Percentiles rank a stretch among this genome's conserved stretches.
phyloP scores from a whole-genome alignment of 1,140 invertebrate species.

The Drosophila malerkotliana region DNA sequence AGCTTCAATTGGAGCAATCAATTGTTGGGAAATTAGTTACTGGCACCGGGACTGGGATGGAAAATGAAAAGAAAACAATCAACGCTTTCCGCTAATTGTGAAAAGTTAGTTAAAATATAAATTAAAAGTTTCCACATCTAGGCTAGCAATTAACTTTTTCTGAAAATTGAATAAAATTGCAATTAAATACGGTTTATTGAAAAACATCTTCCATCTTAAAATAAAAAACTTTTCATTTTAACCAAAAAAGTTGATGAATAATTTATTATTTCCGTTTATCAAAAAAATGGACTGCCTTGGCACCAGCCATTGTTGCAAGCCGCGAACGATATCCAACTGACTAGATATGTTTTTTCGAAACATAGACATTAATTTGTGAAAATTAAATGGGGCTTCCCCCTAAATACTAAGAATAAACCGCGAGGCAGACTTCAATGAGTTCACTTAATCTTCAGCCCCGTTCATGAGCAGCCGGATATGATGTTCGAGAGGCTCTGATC shows the following conservation, averaged over 20 bases:
- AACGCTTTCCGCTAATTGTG: background rate
- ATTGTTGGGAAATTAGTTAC: constrained; percentile 34
- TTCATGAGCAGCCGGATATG: constrained; percentile 46
- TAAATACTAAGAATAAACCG: background rate
- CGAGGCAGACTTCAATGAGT: constrained; percentile 11
- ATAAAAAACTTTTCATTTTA: background rate
- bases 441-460: constrained; percentile 21
- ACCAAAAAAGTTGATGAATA: constrained; percentile 8
- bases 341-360: constrained; percentile 21
- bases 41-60: background rate
- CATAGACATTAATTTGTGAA: background rate
- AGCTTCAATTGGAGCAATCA: constrained; percentile 8
- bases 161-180: no score
- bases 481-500: constrained; percentile 46
- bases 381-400: background rate
- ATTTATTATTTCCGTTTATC: constrained; percentile 13
- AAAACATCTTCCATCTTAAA: background rate
- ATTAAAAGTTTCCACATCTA: background rate
- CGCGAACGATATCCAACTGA: constrained; percentile 10
- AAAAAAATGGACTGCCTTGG: constrained; percentile 10
- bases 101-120: background rate
- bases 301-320: constrained; percentile 13
- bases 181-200: no score
- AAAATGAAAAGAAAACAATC: background rate
- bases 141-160: background rate